Percentiles rank a stretch among this genome's conserved stretches.
Conservation (phyloP, 2,888 invertebrate genomes). For the Apantesis nais region DNA sequence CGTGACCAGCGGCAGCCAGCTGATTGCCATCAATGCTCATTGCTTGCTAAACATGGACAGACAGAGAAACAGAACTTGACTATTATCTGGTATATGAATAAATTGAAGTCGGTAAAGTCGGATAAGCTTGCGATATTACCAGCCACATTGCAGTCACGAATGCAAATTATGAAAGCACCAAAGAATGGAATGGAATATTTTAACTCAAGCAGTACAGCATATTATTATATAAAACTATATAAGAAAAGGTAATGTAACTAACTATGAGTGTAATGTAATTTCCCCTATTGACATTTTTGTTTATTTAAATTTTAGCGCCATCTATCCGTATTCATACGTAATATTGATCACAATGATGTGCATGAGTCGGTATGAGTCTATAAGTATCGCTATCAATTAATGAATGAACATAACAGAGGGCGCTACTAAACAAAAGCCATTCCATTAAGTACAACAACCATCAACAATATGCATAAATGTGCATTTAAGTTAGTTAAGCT, state of each 20-base stretch:
- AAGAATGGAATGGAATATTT: not conserved
- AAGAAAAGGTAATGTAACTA: not conserved
- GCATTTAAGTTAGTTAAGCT: not conserved
- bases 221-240: no score
- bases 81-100: slow-evolving; percentile 64
- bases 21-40: slow-evolving; percentile 69
- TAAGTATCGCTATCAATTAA: slow-evolving; percentile 28
- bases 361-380: slow-evolving; percentile 33
- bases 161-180: slow-evolving; percentile 49
- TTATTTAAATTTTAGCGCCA: slow-evolving; percentile 51
- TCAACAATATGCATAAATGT: not conserved
- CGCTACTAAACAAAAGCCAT: slow-evolving; percentile 33
- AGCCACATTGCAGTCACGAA: slow-evolving; percentile 50
- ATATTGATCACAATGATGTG: slow-evolving; percentile 36
- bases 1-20: slow-evolving; percentile 68
- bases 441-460: not conserved
- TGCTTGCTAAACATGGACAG: slow-evolving; percentile 56
- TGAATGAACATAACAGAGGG: slow-evolving; percentile 46
- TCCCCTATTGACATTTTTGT: not conserved
- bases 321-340: slow-evolving; percentile 46
- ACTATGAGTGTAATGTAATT: not conserved
- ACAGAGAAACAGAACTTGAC: slow-evolving; percentile 52
- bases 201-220: not conserved
- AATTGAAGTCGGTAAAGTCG: slow-evolving; percentile 51
- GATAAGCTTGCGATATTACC: slow-evolving; percentile 28